Conservation (phyloP, 1,140 invertebrate genomes). For the Eubasilissa regina region DNA sequence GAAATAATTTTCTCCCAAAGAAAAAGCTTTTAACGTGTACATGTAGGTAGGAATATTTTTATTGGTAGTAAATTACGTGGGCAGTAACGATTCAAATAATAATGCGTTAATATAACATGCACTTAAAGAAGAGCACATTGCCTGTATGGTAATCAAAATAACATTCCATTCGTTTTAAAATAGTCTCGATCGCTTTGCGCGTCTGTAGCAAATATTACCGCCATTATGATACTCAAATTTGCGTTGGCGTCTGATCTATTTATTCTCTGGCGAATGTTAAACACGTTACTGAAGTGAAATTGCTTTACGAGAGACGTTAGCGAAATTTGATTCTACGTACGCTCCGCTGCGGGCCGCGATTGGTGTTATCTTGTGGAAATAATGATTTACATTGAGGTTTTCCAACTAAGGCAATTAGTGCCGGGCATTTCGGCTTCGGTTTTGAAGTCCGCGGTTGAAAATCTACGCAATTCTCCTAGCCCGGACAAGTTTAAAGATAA, state of each 20-base stretch:
- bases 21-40: no score
- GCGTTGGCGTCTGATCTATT: constrained; percentile 19
- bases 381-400: constrained; percentile 51
- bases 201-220: constrained; percentile 9
- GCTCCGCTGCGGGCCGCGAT: constrained; percentile 7
- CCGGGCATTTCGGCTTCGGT: constrained; percentile 21
- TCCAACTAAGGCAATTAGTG: constrained; percentile 48
- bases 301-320: neutral
- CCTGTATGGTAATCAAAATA: constrained; percentile 6
- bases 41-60: no score
- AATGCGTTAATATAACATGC: constrained; percentile 5
- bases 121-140: constrained; percentile 26
- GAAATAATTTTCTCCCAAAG: no score
- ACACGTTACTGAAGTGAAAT: neutral
- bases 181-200: constrained; percentile 24
- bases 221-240: constrained; percentile 13
- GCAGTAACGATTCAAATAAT: neutral
- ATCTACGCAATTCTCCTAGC: constrained; percentile 52
- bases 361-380: constrained; percentile 45
- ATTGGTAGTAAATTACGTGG: no score
- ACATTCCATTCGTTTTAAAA: constrained; percentile 37
- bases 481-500: constrained; percentile 53
- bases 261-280: neutral
- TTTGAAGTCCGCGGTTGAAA: constrained; percentile 44
- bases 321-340: constrained; percentile 4